These are phyloP conservation scores for Volucella bombylans DNA, from an alignment of 2,888 invertebrate species.

Conservation along the genomic window DNA sequence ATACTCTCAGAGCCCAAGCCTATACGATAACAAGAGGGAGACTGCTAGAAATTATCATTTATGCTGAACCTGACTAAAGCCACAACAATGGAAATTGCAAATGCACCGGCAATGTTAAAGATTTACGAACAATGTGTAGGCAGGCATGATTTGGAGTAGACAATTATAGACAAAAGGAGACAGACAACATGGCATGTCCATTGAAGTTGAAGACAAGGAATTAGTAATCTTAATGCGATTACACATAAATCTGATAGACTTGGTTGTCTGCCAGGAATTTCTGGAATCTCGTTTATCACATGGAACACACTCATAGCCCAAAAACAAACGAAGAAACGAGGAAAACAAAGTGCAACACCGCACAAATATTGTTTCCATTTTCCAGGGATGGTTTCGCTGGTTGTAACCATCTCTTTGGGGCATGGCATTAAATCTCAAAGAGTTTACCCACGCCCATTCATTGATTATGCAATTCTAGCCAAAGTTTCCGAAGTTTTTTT, in stretches of 20 bases:
- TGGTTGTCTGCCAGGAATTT: constrained; percentile 70
- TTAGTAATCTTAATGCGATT: constrained; percentile 72
- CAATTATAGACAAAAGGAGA: constrained; percentile 1
- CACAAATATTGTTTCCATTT: constrained; percentile 41
- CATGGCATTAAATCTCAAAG: constrained; percentile 55
- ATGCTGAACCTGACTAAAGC: constrained; percentile 47
- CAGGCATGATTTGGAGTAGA: constrained; percentile 32
- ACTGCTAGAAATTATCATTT: constrained; percentile 64
- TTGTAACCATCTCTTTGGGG: constrained; percentile 44
- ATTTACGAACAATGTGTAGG: constrained; percentile 14
- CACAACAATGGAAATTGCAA: constrained; percentile 53
- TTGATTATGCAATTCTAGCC: constrained; percentile 68
- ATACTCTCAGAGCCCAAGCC: constrained; percentile 69
- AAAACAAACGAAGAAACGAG: constrained; percentile 12
- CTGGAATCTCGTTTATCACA: constrained; percentile 63
- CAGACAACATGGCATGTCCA: constrained; percentile 5
- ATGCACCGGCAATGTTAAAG: constrained; percentile 36
- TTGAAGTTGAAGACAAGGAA: constrained; percentile 60
- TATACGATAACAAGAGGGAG: constrained; percentile 8
- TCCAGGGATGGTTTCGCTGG: constrained; percentile 33
- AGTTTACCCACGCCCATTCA: constrained; percentile 71
- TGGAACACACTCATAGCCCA: neutral
- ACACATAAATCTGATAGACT: constrained; percentile 70
- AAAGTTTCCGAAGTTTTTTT: neutral
- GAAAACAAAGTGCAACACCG: constrained; percentile 19